phyloP scores from a whole-genome alignment of 2,888 invertebrate species.

The Empis livida region DNA sequence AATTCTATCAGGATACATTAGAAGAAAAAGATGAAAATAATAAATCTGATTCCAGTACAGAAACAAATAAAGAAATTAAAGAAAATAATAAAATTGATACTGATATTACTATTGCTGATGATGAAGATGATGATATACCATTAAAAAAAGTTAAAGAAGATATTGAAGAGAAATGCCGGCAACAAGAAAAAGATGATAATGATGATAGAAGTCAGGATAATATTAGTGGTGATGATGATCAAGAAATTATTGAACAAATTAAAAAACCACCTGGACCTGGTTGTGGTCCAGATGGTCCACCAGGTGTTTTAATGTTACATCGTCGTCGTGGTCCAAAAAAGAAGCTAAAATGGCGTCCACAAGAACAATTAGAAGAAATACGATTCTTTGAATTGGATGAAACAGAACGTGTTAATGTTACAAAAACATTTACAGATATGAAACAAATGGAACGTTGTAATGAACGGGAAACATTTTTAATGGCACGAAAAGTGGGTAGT shows the following conservation, averaged over 20 bases:
- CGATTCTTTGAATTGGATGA: conserved; percentile 91
- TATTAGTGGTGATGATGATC: conserved; percentile 15
- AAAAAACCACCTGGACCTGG: conserved; percentile 30
- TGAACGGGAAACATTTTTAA: conserved; percentile 73
- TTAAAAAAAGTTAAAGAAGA: conserved; percentile 33
- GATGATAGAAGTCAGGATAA: conserved; percentile 17
- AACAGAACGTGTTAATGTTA: conserved; percentile 91
- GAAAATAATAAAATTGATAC: conserved; percentile 20
- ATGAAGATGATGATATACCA: conserved; percentile 34
- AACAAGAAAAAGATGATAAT: conserved; percentile 16
- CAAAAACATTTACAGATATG: conserved; percentile 81
- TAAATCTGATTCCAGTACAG: conserved; percentile 27
- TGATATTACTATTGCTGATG: conserved; percentile 26
- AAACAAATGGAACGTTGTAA: conserved; percentile 76
- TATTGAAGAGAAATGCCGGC: conserved; percentile 29
- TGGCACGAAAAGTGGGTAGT: conserved; percentile 58
- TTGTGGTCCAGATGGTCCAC: conserved; percentile 46
- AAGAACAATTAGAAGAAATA: conserved; percentile 64
- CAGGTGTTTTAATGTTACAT: conserved; percentile 57
- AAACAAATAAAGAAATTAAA: conserved; percentile 39
- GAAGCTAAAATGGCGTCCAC: conserved; percentile 68
- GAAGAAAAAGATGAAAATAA: conserved; percentile 40
- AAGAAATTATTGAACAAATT: conserved; percentile 16
- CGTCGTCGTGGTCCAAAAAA: conserved; percentile 69
- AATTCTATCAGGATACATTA: conserved; percentile 86